Base-by-base conservation (phyloP, 2,797 vertebrate species). In the Platalea minor region DNA sequence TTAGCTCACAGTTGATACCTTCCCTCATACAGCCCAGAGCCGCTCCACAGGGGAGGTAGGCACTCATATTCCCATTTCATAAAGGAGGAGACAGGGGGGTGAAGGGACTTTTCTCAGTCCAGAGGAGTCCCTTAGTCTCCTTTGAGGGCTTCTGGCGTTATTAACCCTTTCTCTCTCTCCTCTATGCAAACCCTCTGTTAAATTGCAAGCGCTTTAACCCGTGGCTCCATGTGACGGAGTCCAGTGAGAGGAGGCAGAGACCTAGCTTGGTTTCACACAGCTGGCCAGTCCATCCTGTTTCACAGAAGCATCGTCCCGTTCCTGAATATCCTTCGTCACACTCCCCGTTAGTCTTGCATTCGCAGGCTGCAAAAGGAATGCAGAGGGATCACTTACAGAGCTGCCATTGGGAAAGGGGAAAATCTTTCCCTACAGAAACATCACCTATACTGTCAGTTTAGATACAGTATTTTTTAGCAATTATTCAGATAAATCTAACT, bases 241-340 rank as follows among this genome's bases (percentile, higher is more conserved):
- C 2, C 8, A 59, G 18, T 13, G 60, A 63, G 80, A 65, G 33
- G 61, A 92, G 77, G 53, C 39, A 96, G 97, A 95, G 94, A 99
- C 99, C 98, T 96, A 98, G 94, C 67, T 97, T 97, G 23, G 94
- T 97, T 92, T 99, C 98, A 45, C 99, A 99, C 48, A 91, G 97
- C 14, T n/a, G 93, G 37, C 99, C 99, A 0, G 98, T 98, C 99
- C 99, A 99, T 65, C 99, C 99, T 0, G 96, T 95, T 33, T 99
- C 98, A 94, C 99, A 99, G 97, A 99, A 97, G 91, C 99, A 99
- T 17, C 82, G 89, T 10, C 99, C 99, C 0, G 98, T 98, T 46
- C 99, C 99, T 2, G 79, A 93, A 29, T 88, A 86, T 3, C 99
- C 99, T 4, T 98, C 98, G 0, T 99, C 98, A 25, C 99, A 99